phyloP scores from a whole-genome alignment of 2,113 vertebrate species.

The Callithrix jacchus region DNA sequence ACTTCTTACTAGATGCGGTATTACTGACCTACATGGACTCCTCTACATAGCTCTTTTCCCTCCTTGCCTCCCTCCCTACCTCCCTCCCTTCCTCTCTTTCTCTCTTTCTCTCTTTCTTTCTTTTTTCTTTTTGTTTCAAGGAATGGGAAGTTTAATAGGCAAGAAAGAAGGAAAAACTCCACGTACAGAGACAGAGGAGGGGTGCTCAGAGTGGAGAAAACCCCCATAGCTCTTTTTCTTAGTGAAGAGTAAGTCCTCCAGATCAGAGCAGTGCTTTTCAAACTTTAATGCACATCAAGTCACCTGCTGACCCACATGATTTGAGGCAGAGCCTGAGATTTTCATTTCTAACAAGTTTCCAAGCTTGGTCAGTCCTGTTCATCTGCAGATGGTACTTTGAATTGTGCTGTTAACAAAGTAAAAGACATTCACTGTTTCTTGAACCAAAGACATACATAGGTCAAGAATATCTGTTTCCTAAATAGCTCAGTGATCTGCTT shows the following conservation, averaged over 20 bases:
- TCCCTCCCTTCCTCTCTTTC: too few relatives aligned
- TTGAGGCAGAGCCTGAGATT: background rate
- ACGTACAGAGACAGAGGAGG: too few relatives aligned
- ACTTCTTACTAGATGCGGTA: background rate
- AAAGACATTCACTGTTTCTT: background rate
- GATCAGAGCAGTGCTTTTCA: background rate
- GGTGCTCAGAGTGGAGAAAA: too few relatives aligned
- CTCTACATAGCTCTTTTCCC: background rate
- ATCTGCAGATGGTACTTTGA: background rate
- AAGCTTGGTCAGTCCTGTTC: background rate
- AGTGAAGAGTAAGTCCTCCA: background rate
- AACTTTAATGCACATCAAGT: background rate
- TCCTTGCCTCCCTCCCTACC: too few relatives aligned
- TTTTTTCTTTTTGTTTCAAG: too few relatives aligned
- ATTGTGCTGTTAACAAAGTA: background rate
- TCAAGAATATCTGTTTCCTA: background rate
- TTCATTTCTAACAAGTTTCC: background rate
- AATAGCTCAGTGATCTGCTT: background rate
- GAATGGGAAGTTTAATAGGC: too few relatives aligned
- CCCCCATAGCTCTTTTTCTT: background rate
- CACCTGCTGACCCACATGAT: background rate
- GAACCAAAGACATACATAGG: background rate
- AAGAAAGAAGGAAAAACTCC: too few relatives aligned
- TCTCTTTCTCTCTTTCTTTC: accelerated
- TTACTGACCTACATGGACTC: background rate